Percentiles rank a stretch among this genome's conserved stretches.
Evolutionary conservation across 2,797 vertebrate species (phyloP).

Genomic region (Acanthis flammea): DNA sequence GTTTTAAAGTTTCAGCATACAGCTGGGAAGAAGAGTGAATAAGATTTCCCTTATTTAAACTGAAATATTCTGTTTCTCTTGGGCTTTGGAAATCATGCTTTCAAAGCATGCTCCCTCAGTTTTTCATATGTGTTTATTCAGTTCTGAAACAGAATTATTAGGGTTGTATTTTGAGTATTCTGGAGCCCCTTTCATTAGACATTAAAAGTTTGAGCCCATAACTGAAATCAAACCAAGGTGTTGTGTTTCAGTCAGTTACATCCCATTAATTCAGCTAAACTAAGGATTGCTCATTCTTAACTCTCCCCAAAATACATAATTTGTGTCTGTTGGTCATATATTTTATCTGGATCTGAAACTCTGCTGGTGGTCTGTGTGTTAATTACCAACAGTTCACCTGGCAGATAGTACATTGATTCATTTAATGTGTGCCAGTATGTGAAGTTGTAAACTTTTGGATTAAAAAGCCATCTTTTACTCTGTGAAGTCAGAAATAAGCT

Average conservation of each 20-base stretch:
- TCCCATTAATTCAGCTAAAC: neutral
- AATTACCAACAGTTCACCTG: neutral
- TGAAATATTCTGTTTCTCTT: neutral
- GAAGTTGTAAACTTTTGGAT: neutral
- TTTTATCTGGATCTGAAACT: neutral
- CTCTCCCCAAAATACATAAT: neutral
- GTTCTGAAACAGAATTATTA: neutral
- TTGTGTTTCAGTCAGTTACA: neutral
- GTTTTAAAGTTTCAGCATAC: neutral
- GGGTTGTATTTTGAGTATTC: neutral
- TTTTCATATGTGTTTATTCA: neutral
- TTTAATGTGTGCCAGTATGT: neutral
- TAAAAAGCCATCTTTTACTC: neutral
- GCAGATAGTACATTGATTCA: neutral
- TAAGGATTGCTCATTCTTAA: neutral
- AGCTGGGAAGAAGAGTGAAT: neutral
- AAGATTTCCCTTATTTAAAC: neutral
- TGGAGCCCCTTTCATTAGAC: neutral
- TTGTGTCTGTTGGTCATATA: neutral
- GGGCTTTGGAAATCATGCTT: neutral
- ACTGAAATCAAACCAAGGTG: neutral
- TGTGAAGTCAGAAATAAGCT: neutral
- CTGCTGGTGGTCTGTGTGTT: accelerated
- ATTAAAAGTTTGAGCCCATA: neutral
- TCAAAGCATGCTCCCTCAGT: neutral